phyloP scores from a whole-genome alignment of 2,113 vertebrate genomes.

The Corapipo altera region DNA sequence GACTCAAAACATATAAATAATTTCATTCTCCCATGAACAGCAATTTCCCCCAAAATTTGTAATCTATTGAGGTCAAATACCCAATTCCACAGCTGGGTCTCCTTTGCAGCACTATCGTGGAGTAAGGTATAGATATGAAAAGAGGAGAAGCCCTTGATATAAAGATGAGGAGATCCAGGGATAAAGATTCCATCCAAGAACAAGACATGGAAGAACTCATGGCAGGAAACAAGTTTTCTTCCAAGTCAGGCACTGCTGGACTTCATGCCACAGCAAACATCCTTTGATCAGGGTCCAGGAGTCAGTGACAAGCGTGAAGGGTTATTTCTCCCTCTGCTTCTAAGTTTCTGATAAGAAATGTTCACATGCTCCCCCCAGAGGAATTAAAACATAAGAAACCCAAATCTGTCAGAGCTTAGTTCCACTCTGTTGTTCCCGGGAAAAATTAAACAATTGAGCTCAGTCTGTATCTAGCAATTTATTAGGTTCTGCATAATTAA shows the following conservation, averaged over 20 bases:
- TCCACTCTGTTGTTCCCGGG: not conserved
- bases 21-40: not conserved
- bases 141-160: not conserved
- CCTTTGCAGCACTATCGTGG: not conserved
- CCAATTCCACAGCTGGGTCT: not conserved
- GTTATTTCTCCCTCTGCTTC: not conserved
- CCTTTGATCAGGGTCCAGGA: not conserved
- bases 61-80: not conserved
- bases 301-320: not conserved
- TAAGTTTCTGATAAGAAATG: not conserved
- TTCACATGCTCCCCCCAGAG: conserved; percentile 22
- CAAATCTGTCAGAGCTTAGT: not conserved
- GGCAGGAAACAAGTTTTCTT: not conserved
- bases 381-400: conserved; percentile 17
- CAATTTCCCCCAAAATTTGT: not conserved
- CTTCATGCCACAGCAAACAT: not conserved
- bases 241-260: not conserved
- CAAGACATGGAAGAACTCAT: not conserved
- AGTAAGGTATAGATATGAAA: not conserved
- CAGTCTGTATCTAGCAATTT: not conserved
- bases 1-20: not conserved
- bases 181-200: not conserved
- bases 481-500: conserved; percentile 26
- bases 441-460: not conserved
- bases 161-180: not conserved